phyloP scores from a whole-genome alignment of 2,797 vertebrate species.

The Pangasius krempfi region DNA sequence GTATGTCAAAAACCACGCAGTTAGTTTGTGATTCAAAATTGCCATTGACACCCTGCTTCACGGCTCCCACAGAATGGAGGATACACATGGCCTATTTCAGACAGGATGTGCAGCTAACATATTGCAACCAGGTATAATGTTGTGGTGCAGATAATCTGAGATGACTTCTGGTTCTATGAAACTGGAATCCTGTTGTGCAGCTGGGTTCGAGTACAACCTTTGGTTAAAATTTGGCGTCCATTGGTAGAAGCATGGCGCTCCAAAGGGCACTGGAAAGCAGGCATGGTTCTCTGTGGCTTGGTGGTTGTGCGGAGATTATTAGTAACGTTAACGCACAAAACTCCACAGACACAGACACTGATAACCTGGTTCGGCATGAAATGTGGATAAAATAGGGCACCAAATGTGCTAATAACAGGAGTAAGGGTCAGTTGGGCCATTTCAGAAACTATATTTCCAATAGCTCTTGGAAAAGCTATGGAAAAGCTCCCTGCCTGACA shows the following conservation, averaged over 20 bases:
- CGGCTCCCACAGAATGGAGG: not conserved
- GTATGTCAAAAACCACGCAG: not conserved
- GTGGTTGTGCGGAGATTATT: not conserved
- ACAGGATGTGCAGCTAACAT: not conserved
- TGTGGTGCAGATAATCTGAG: not conserved
- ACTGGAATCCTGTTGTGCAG: not conserved
- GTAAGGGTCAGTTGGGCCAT: conserved; percentile 21
- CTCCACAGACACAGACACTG: not conserved
- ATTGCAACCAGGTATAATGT: not conserved
- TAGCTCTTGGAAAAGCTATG: conserved; percentile 24
- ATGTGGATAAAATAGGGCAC: not conserved
- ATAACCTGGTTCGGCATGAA: not conserved
- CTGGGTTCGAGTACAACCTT: not conserved
- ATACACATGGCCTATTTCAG: not conserved
- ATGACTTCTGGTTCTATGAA: not conserved
- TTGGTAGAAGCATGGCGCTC: not conserved
- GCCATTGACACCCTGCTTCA: not conserved
- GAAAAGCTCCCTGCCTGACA: conserved; percentile 35
- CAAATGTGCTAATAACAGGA: not conserved
- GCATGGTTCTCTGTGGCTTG: not conserved
- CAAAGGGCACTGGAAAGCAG: not conserved
- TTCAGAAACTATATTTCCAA: conserved; percentile 37
- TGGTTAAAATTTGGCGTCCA: not conserved
- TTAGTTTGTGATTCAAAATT: not conserved
- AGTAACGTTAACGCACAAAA: not conserved